phyloP scores from a whole-genome alignment of 2,888 invertebrate genomes.

The Agrochola lychnidis region DNA sequence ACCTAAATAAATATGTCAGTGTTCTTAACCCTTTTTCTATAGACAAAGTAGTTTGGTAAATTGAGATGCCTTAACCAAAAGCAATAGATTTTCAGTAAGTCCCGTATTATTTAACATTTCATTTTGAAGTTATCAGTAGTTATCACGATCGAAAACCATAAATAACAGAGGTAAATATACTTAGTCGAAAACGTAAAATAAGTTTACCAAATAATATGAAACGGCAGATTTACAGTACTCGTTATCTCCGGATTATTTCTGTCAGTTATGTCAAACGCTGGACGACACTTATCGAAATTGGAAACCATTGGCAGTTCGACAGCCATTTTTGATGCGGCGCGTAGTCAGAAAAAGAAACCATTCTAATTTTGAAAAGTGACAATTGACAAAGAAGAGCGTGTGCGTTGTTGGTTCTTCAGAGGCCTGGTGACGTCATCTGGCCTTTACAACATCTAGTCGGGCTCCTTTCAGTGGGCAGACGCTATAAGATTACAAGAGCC shows the following conservation, averaged over 20 bases:
- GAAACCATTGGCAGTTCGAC: constrained; percentile 8
- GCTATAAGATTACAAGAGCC: constrained; percentile 45
- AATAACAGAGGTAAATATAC: too few relatives aligned
- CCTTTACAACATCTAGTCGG: constrained; percentile 38
- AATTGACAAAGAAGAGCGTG: constrained; percentile 15
- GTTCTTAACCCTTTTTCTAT: not conserved
- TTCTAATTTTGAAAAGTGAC: constrained; percentile 32
- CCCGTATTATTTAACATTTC: not conserved
- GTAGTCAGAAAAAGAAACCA: constrained; percentile 8
- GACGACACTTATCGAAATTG: constrained; percentile 37
- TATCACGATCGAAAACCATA: not conserved
- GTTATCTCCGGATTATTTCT: constrained; percentile 39
- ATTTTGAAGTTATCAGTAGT: not conserved
- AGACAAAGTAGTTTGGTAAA: not conserved
- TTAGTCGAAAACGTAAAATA: constrained; percentile 2
- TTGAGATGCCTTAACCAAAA: not conserved
- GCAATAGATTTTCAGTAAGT: not conserved
- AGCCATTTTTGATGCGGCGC: constrained; percentile 12
- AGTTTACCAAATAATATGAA: not conserved
- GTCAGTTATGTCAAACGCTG: constrained; percentile 38
- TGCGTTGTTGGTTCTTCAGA: constrained; percentile 25
- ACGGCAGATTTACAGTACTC: constrained; percentile 1
- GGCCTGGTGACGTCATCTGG: constrained; percentile 33
- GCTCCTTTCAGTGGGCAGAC: constrained; percentile 34
- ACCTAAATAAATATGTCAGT: not conserved